These are phyloP conservation scores for Caenorhabditis sp. DNA, from an alignment of 2,888 invertebrate species.

Conservation along the genomic window DNA sequence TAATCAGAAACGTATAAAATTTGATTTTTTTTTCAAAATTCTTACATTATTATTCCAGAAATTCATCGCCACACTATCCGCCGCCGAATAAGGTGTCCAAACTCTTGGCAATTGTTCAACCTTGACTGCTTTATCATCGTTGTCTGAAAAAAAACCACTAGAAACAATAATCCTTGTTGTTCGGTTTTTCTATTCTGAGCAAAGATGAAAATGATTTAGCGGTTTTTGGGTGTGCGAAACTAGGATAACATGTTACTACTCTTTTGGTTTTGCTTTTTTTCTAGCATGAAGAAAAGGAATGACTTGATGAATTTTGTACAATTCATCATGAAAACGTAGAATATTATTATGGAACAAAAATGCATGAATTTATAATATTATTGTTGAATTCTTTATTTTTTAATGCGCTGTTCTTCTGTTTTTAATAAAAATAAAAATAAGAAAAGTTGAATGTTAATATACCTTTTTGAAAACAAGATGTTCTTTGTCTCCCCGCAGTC, in stretches of 20 bases:
- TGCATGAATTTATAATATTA: constrained; percentile 4
- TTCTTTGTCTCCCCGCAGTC: constrained; percentile 32
- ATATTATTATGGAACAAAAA: neutral
- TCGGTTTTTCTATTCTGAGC: neutral
- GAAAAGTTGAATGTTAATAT: too few relatives aligned
- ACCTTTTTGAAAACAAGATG: constrained; percentile 26
- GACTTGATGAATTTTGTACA: neutral
- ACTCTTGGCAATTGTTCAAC: constrained; percentile 15
- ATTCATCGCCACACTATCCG: constrained; percentile 14
- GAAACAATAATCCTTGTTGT: neutral
- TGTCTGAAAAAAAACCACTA: constrained; percentile 13
- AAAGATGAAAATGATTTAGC: neutral
- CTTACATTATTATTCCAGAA: constrained; percentile 23
- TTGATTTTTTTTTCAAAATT: too few relatives aligned
- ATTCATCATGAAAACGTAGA: neutral
- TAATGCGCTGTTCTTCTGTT: neutral
- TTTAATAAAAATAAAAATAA: neutral
- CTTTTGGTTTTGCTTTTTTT: too few relatives aligned
- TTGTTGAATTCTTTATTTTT: neutral
- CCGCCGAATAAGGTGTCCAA: constrained; percentile 30
- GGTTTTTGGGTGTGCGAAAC: neutral
- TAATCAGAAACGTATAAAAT: too few relatives aligned
- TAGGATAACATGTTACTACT: too few relatives aligned
- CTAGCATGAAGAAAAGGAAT: neutral
- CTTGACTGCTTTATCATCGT: neutral